Conservation (phyloP, 2,113 vertebrate species). For the Tetrao urogallus region DNA sequence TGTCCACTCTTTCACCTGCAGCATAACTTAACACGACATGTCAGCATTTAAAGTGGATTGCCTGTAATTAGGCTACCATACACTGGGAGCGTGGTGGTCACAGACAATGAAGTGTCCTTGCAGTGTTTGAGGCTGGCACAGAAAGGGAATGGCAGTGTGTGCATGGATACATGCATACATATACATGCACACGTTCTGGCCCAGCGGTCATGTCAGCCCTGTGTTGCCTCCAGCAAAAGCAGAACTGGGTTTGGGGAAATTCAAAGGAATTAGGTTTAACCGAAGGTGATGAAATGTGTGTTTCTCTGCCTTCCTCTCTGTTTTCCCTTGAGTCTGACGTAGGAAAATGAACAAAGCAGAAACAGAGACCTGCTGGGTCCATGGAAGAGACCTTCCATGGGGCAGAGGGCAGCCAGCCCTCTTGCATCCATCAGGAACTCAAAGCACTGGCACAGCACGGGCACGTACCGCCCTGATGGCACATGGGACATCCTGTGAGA, state of each 20-base stretch:
- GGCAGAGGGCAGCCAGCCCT: not conserved
- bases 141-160: not conserved
- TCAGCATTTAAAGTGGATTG: constrained; percentile 45
- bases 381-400: not conserved
- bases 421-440: not conserved
- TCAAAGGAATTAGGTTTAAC: constrained; percentile 2
- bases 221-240: not conserved
- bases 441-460: not conserved
- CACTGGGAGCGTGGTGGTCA: constrained; percentile 37
- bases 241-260: not conserved
- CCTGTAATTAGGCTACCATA: constrained; percentile 49
- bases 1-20: constrained; percentile 49
- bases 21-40: constrained; percentile 25
- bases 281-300: not conserved
- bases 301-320: constrained; percentile 19
- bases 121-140: not conserved
- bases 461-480: fast-evolving
- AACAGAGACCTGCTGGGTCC: not conserved
- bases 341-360: constrained; percentile 21
- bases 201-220: not conserved
- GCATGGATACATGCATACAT: not conserved
- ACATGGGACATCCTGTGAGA: not conserved
- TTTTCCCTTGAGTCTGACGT: not conserved
- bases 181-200: not conserved
- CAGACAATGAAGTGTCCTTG: constrained; percentile 25